phyloP scores from a whole-genome alignment of 2,113 vertebrate species.

The Phylloscopus whistleri region DNA sequence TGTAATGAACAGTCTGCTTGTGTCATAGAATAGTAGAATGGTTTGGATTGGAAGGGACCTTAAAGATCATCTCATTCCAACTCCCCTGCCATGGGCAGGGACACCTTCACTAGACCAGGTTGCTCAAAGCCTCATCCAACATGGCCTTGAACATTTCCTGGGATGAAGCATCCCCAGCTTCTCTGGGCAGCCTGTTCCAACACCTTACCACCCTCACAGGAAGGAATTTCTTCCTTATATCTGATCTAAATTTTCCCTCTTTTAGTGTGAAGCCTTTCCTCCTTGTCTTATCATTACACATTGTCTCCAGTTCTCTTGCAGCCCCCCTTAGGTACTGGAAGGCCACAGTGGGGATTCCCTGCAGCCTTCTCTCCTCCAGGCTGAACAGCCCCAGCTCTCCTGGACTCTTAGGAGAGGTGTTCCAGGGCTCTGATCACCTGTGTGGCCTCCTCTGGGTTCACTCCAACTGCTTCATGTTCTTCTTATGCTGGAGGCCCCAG shows the following conservation, averaged over 20 bases:
- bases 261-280: neutral
- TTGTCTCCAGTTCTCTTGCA: neutral
- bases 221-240: neutral
- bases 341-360: neutral
- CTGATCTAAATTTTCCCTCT: neutral
- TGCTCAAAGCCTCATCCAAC: neutral
- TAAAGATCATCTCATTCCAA: neutral
- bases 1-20: neutral
- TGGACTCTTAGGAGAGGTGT: neutral
- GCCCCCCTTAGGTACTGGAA: neutral
- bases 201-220: neutral
- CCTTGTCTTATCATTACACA: neutral
- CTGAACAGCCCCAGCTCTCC: neutral
- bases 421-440: neutral
- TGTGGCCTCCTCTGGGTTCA: neutral
- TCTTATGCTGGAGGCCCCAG: neutral
- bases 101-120: neutral
- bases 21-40: neutral
- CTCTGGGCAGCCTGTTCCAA: neutral
- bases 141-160: neutral
- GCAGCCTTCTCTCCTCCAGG: neutral
- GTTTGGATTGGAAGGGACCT: neutral
- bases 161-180: neutral
- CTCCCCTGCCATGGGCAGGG: neutral
- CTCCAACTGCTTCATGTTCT: neutral